A percentile compares a stretch with the other conserved stretches of the same genome.
Evolutionary conservation across 2,888 invertebrate genomes (phyloP).

Genomic region (Chalcis sispes): DNA sequence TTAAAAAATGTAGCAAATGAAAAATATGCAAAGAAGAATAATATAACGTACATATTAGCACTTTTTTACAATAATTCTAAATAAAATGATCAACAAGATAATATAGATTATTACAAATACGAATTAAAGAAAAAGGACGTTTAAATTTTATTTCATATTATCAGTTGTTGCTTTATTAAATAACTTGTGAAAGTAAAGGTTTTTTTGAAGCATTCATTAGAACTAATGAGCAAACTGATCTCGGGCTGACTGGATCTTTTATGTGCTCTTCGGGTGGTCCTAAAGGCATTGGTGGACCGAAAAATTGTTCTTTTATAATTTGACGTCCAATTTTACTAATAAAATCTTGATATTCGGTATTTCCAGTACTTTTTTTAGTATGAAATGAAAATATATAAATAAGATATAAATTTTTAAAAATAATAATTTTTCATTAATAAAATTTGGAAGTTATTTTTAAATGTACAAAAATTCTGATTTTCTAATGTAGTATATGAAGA

Average conservation of each 20-base stretch:
- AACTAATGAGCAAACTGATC: conserved; percentile 60
- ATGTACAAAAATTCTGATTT: neutral
- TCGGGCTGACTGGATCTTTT: conserved; percentile 54
- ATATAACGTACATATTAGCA: conserved; percentile 25
- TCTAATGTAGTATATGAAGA: too few relatives aligned
- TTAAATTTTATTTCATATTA: conserved; percentile 3
- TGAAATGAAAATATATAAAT: neutral
- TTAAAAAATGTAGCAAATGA: conserved; percentile 41
- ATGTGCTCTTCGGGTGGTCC: conserved; percentile 53
- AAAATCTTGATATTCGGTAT: conserved; percentile 63
- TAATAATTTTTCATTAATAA: too few relatives aligned
- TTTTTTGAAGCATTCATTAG: conserved; percentile 45
- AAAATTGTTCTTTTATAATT: conserved; percentile 58
- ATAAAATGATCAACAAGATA: conserved; percentile 13
- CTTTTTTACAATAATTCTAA: conserved; percentile 44
- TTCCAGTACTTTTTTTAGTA: conserved; percentile 63
- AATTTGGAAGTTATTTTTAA: neutral
- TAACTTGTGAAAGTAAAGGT: conserved; percentile 34
- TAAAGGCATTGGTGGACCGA: conserved; percentile 58
- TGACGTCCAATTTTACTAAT: conserved; percentile 62
- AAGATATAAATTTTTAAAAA: too few relatives aligned
- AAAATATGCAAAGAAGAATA: conserved; percentile 27
- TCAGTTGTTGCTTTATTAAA: conserved; percentile 22
- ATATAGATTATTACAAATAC: conserved; percentile 19
- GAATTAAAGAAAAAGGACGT: neutral